Evolutionary conservation across 2,888 invertebrate species (phyloP).

Genomic region (Malthinus seriepunctatus): DNA sequence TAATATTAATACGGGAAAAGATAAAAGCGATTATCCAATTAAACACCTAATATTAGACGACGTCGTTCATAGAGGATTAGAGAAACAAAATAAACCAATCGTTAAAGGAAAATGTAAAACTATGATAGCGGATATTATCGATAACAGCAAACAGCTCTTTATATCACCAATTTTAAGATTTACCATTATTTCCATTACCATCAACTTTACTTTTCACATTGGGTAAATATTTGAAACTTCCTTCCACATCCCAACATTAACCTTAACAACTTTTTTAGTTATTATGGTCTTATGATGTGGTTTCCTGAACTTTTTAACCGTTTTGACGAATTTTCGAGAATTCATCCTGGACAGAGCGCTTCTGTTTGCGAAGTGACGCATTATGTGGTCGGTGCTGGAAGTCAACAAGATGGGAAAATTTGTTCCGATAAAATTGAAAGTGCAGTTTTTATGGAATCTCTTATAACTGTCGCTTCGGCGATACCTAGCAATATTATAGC

Average conservation of each 20-base stretch:
- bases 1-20: conserved; percentile 77
- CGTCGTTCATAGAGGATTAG: conserved; percentile 42
- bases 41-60: conserved; percentile 69
- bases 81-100: conserved; percentile 55
- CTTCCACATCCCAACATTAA: too few species aligned
- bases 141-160: conserved; percentile 82
- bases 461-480: conserved; percentile 85
- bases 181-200: conserved; percentile 81
- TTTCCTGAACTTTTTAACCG: conserved; percentile 93
- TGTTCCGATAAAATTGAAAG: conserved; percentile 77
- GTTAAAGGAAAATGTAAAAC: conserved; percentile 68
- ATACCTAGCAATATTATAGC: conserved; percentile 85
- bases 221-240: conserved; percentile 62
- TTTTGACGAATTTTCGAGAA: conserved; percentile 77
- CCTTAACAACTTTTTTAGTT: conserved; percentile 58
- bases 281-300: conserved; percentile 97
- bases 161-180: conserved; percentile 80
- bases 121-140: conserved; percentile 77
- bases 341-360: conserved; percentile 67
- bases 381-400: conserved; percentile 70
- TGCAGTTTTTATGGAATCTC: conserved; percentile 82
- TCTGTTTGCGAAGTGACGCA: conserved; percentile 78
- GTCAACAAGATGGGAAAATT: conserved; percentile 60
- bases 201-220: conserved; percentile 92
- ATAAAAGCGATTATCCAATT: conserved; percentile 76